phyloP scores from a whole-genome alignment of 2,888 invertebrate species.

The Homarus gammarus region DNA sequence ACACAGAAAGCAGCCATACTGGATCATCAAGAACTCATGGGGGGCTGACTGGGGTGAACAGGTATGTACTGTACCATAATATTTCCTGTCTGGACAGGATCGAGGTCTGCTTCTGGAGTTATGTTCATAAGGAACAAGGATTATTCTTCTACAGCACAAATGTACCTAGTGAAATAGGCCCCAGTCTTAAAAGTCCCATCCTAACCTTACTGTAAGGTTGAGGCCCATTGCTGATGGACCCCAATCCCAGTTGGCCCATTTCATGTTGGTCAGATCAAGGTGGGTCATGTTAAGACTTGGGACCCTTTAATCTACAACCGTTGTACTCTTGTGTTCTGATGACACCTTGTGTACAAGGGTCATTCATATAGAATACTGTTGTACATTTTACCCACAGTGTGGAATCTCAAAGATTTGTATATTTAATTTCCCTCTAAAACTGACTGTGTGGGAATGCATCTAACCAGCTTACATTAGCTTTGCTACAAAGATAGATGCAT shows the following conservation, averaged over 20 bases:
- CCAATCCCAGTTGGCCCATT: neutral
- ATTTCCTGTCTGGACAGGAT: neutral
- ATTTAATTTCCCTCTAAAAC: too few relatives aligned
- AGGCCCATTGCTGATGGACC: neutral
- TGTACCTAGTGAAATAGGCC: too few relatives aligned
- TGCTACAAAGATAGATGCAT: too few relatives aligned
- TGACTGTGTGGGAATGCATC: too few relatives aligned
- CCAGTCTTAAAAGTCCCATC: too few relatives aligned
- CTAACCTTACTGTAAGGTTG: too few relatives aligned
- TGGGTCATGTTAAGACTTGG: neutral
- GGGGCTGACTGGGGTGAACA: constrained; percentile 81
- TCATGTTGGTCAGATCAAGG: neutral
- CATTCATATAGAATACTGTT: neutral
- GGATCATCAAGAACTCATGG: constrained; percentile 82
- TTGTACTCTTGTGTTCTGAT: constrained; percentile 15
- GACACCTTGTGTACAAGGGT: neutral
- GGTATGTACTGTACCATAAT: constrained; percentile 77
- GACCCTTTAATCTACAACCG: neutral
- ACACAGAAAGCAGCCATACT: constrained; percentile 79
- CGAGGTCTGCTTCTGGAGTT: neutral
- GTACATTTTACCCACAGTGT: too few relatives aligned
- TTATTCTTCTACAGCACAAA: neutral
- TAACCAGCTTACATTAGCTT: too few relatives aligned
- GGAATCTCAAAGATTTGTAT: too few relatives aligned
- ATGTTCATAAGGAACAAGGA: neutral